phyloP scores from a whole-genome alignment of 2,113 vertebrate genomes.

The Larimichthys crocea region DNA sequence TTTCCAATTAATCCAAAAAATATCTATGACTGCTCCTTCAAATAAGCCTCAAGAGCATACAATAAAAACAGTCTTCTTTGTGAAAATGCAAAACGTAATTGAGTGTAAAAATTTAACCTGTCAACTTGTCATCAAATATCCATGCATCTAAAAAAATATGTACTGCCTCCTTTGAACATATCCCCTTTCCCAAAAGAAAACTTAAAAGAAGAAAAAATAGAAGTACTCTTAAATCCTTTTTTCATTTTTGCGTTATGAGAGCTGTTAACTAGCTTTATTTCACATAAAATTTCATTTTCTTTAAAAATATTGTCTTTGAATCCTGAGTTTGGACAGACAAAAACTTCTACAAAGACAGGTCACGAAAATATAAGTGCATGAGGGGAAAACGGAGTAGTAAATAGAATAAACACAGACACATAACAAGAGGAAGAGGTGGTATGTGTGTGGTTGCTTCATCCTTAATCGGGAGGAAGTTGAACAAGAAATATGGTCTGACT shows the following conservation, averaged over 20 bases:
- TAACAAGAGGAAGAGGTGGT: background rate
- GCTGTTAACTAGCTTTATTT: constrained; percentile 43
- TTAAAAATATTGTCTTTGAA: constrained; percentile 38
- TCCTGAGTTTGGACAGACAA: constrained; percentile 10
- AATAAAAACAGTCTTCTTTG: constrained; percentile 57
- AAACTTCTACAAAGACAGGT: constrained; percentile 33
- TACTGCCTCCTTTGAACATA: constrained; percentile 56
- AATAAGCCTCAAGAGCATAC: constrained; percentile 62
- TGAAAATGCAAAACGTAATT: constrained; percentile 66
- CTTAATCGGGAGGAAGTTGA: constrained; percentile 13
- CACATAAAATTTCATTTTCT: constrained; percentile 31
- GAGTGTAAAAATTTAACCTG: constrained; percentile 64
- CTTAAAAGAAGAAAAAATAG: constrained; percentile 71
- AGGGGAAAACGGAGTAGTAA: background rate
- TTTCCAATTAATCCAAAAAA: constrained; percentile 69
- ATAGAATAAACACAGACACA: background rate
- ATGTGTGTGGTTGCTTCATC: background rate
- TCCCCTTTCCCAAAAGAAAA: constrained; percentile 62
- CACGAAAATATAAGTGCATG: constrained; percentile 8
- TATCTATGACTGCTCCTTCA: constrained; percentile 58
- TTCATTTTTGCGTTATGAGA: constrained; percentile 46
- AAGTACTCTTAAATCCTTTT: constrained; percentile 49
- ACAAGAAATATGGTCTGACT: background rate
- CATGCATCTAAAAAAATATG: constrained; percentile 80
- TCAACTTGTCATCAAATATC: constrained; percentile 63